Base-by-base conservation (phyloP, 92 coral and sea anemone genomes). In the Paragorgia papillata region DNA sequence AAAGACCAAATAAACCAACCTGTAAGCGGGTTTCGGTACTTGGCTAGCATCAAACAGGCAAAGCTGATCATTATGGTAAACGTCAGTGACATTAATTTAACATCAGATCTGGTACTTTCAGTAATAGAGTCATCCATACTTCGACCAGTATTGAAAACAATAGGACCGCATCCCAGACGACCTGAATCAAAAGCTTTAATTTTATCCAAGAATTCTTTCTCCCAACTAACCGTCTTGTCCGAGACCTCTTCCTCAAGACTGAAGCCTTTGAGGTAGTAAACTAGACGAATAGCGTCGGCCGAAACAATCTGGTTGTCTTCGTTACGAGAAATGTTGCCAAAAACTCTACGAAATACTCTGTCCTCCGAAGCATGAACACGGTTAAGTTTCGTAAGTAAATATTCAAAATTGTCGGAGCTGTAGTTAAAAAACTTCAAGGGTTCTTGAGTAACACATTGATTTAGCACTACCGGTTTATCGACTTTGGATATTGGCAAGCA, bases 141-240 rank as follows among this genome's bases (percentile, higher is more conserved):
- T 22, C 58, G 58, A 5, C 58, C 58, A 5, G 58, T 51, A 5
- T 6, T 66, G 59, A 55, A 86, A 60, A 44, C 57, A 3, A 89
- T n/a, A 4, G 58, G 6, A 22, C 58, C 58, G 58, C 58, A 51
- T 22, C 17, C 17, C 8, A 17, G 20, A 17, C 21, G 58, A 51
- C n/a, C n/a, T 3, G 58, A 51, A 17, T 51, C 58, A 10, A 37
- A 37, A 37, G 7, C 64, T 66, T 43, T 58, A 43, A 83, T 37
- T 69, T 69, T 85, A 51, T 88, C 61, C 30, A 91, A 58, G 61
- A 91, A 88, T n/a, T 21, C 46, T 40, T 79, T 66, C 80, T 91
- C 97, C 88, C 89, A 88, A 3, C 59, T 59, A 2, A 75, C 17
- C 0, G 83, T 78, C 31, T 74, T 44, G 3, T 69, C 56, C 27